A percentile compares a stretch with the other conserved stretches of the same genome.
phyloP scores from a whole-genome alignment of 2,888 invertebrate species.

The Celastrina argiolus region DNA sequence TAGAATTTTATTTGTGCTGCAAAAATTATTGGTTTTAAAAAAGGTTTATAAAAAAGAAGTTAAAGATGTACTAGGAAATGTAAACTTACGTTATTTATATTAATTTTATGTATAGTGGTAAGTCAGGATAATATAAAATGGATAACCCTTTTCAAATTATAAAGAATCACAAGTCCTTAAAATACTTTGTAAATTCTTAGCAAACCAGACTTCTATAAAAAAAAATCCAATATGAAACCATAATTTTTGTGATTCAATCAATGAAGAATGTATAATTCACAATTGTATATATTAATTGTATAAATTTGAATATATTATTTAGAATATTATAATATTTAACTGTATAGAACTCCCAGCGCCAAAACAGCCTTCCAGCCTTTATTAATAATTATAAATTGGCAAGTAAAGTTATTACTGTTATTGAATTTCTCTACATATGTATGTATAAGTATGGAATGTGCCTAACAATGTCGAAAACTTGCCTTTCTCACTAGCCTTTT shows the following conservation, averaged over 20 bases:
- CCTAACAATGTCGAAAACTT: not conserved
- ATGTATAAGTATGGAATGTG: not conserved
- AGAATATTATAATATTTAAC: not conserved
- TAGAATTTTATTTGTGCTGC: too few relatives aligned
- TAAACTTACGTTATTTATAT: too few relatives aligned
- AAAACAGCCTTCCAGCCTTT: slow-evolving; percentile 17
- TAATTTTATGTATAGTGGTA: too few relatives aligned
- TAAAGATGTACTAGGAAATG: too few relatives aligned
- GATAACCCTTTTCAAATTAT: too few relatives aligned
- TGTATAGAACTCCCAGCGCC: slow-evolving; percentile 13
- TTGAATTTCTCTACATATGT: not conserved
- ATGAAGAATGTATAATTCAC: slow-evolving; percentile 13
- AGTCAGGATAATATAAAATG: too few relatives aligned
- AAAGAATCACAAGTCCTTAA: too few relatives aligned
- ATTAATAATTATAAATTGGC: not conserved
- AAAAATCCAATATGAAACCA: not conserved
- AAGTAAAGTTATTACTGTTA: not conserved
- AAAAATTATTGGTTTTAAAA: not conserved
- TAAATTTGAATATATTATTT: slow-evolving; percentile 8
- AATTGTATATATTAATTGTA: not conserved
- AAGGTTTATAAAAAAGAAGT: not conserved
- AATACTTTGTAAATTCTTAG: too few relatives aligned
- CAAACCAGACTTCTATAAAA: too few relatives aligned
- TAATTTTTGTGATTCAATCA: not conserved
- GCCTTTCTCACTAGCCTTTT: too few relatives aligned